Conservation (phyloP, 92 coral and sea anemone species). For the Epizoanthus stellaris region DNA sequence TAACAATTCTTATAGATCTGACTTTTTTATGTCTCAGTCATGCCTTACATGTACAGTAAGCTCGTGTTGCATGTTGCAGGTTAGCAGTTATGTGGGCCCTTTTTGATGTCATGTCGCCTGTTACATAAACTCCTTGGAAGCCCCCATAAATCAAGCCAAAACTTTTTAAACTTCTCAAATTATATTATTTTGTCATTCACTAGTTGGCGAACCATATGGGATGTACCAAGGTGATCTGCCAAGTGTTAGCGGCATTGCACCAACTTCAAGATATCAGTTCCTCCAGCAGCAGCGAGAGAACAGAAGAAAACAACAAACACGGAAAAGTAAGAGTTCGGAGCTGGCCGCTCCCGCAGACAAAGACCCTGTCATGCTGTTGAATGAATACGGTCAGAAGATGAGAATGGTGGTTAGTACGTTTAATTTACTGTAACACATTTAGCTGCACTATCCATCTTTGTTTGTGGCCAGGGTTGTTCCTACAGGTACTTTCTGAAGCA, state of each 20-base stretch:
- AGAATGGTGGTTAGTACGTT: slow-evolving; percentile 25
- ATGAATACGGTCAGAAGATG: slow-evolving; percentile 89
- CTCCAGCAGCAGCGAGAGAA: background rate
- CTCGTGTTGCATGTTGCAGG: no score
- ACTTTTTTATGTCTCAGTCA: no score
- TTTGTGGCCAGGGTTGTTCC: no score
- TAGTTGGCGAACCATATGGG: background rate
- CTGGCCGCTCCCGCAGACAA: slow-evolving; percentile 83
- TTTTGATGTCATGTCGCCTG: no score
- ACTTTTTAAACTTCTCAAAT: no score
- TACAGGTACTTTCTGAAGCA: background rate
- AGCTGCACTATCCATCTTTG: no score
- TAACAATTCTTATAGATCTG: no score
- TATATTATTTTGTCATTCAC: background rate
- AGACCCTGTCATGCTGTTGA: slow-evolving; percentile 88
- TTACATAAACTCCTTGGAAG: no score
- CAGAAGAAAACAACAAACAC: slow-evolving; percentile 9
- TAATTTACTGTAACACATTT: background rate
- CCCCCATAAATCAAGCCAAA: no score
- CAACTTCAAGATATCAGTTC: background rate
- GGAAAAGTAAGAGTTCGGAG: slow-evolving; percentile 52
- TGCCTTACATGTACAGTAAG: no score
- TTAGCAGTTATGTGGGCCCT: no score
- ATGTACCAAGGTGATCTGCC: slow-evolving; percentile 3
- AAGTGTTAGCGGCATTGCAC: background rate